Conservation (phyloP, 2,113 vertebrate species). For the Acinonyx jubatus region DNA sequence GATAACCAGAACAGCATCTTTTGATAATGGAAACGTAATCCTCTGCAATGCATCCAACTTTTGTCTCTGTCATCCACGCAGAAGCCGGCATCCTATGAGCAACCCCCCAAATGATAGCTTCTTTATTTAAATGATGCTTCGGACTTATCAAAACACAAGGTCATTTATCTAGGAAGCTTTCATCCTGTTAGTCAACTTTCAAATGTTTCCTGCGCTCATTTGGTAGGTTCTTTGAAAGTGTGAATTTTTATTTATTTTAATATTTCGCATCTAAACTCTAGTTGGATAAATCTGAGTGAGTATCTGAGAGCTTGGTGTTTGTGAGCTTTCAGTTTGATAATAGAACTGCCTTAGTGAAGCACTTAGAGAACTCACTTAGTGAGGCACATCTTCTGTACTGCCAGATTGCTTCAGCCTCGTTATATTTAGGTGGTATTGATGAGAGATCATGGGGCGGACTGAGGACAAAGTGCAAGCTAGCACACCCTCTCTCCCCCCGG, state of each 20-base stretch:
- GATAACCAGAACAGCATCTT: neutral
- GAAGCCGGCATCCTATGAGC: neutral
- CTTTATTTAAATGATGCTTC: neutral
- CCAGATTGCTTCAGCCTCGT: neutral
- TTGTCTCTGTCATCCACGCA: neutral
- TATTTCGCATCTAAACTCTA: neutral
- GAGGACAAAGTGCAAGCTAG: too few species aligned
- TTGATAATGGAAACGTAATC: neutral
- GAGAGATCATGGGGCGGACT: too few species aligned
- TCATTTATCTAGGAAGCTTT: neutral
- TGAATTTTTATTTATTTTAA: neutral
- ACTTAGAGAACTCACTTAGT: neutral
- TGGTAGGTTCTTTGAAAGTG: neutral
- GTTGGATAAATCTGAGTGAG: neutral
- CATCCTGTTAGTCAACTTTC: neutral
- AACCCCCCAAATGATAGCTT: neutral
- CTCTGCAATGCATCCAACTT: too few species aligned
- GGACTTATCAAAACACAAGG: neutral
- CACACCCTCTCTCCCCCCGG: too few species aligned
- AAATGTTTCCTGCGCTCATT: neutral
- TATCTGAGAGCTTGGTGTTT: neutral
- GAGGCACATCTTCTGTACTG: neutral
- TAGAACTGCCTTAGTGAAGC: neutral
- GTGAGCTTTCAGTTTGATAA: neutral
- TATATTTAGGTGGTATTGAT: too few species aligned